phyloP scores from a whole-genome alignment of 2,888 invertebrate species.

The Aphodius sticticus region DNA sequence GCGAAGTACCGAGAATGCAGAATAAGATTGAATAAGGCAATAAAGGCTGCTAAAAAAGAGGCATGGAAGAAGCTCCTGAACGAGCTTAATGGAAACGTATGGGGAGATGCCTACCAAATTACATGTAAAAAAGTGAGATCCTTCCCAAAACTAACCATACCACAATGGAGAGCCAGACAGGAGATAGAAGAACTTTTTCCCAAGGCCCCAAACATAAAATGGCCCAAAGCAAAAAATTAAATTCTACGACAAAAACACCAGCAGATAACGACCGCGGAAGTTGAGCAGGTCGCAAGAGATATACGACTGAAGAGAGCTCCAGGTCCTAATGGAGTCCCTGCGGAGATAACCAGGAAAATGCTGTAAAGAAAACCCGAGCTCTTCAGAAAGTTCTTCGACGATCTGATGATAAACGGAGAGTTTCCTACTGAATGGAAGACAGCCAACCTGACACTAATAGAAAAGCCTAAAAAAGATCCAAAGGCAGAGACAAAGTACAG shows the following conservation, averaged over 20 bases:
- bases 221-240: too few species aligned
- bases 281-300: too few species aligned
- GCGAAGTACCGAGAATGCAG: not conserved
- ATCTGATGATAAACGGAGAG: not conserved
- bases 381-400: not conserved
- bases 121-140: not conserved
- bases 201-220: too few species aligned
- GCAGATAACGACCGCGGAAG: too few species aligned
- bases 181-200: too few species aligned
- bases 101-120: not conserved
- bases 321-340: not conserved
- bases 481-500: not conserved
- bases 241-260: too few species aligned
- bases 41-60: constrained; percentile 6
- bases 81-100: not conserved
- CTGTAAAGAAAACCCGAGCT: not conserved
- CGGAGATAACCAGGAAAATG: not conserved
- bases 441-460: constrained; percentile 18
- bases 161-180: too few species aligned
- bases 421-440: constrained; percentile 17
- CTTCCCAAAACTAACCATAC: not conserved
- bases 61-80: constrained; percentile 5
- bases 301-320: not conserved
- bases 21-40: not conserved
- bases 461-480: constrained; percentile 18